Conservation (phyloP, 2,888 invertebrate species). For the Neoascia interrupta region DNA sequence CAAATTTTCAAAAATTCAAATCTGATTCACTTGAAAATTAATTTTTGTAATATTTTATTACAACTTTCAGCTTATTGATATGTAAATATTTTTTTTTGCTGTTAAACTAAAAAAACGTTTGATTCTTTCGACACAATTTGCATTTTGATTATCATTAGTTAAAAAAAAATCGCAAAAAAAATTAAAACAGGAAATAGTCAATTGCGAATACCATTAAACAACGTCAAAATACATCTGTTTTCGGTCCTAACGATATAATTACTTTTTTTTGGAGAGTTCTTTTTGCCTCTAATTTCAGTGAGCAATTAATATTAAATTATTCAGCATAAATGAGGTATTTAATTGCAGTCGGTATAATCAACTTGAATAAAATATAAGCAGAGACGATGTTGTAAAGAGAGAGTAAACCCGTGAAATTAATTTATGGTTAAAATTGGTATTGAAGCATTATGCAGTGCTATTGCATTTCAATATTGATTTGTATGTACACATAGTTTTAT, state of each 20-base stretch:
- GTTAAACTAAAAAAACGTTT: too few species aligned
- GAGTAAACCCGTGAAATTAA: conserved; percentile 41
- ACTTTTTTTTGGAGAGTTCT: conserved; percentile 13
- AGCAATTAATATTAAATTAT: conserved; percentile 65
- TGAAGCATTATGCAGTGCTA: too few species aligned
- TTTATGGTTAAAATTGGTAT: conserved; percentile 40
- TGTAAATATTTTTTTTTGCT: too few species aligned
- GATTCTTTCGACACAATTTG: too few species aligned
- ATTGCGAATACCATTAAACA: conserved; percentile 49
- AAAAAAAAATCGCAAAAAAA: conserved; percentile 8
- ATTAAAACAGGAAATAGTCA: conserved; percentile 31
- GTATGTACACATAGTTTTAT: too few species aligned
- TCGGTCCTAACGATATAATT: conserved; percentile 37
- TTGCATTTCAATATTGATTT: too few species aligned
- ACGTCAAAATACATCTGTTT: conserved; percentile 49
- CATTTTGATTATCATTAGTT: conserved; percentile 43
- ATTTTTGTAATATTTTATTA: too few species aligned
- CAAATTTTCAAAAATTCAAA: too few species aligned
- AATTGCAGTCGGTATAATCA: conserved; percentile 67
- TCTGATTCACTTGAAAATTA: too few species aligned
- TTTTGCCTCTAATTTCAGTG: conserved; percentile 45
- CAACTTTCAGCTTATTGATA: too few species aligned
- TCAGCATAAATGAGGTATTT: conserved; percentile 65
- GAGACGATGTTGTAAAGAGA: not conserved
- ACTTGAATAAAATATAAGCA: conserved; percentile 57